phyloP scores from a whole-genome alignment of 2,113 vertebrate genomes.

The Leucopternis melanops region DNA sequence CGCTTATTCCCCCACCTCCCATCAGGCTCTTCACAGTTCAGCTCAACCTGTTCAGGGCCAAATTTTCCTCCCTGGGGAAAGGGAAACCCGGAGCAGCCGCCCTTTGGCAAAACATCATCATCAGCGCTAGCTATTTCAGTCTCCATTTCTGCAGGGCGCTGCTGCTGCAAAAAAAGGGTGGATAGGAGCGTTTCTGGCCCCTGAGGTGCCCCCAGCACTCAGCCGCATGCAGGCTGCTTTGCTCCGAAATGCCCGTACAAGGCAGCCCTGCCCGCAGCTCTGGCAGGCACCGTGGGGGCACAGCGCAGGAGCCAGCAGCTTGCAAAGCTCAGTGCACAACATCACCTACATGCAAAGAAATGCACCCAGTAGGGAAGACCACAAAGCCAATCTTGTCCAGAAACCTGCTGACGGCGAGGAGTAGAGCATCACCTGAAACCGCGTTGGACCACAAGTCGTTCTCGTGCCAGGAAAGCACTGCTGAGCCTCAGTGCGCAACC shows the following conservation, averaged over 20 bases:
- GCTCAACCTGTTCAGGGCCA: background rate
- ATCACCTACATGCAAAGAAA: background rate
- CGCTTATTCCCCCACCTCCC: background rate
- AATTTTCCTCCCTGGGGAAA: background rate
- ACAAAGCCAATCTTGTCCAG: background rate
- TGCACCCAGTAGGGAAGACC: background rate
- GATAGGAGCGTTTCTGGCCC: background rate
- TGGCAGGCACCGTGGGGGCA: rapidly evolving
- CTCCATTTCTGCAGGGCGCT: background rate
- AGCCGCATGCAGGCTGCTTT: background rate
- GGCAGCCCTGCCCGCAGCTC: background rate
- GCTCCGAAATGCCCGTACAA: background rate
- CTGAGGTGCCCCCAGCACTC: background rate
- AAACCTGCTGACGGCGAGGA: background rate
- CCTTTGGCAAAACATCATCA: background rate
- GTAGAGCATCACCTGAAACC: background rate
- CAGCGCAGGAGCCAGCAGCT: background rate
- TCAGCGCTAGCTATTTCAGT: background rate
- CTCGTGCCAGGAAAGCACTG: background rate
- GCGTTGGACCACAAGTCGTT: rapidly evolving
- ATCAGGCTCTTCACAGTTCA: background rate
- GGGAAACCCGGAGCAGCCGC: rapidly evolving
- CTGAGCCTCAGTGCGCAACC: background rate
- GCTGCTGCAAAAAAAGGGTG: background rate
- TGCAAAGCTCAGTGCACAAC: background rate